Evolutionary conservation across 2,113 vertebrate genomes (phyloP), one percentile per base, ranked within the genome.

Genomic region (Maccullochella peelii): DNA sequence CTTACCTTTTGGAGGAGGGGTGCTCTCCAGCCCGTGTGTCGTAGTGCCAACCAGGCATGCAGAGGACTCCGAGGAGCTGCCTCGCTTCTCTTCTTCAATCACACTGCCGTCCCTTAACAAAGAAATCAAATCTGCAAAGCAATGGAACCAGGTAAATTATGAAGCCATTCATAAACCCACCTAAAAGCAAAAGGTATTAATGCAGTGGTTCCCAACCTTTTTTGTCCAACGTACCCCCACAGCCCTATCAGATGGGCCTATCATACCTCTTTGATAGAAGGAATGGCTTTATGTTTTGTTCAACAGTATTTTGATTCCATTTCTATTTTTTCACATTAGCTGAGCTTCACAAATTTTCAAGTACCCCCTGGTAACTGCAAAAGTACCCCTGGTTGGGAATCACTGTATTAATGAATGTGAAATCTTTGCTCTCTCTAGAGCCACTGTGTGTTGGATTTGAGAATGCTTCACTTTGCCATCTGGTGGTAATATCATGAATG

Each of bases 31-130:
- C 36, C 90, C 93, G 14, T 94, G 95, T 16, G 98, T 99, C 14
- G 98, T 99, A 1, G 98, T 99, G 88, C 98, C 98, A 5, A 98
- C 98, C 58, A 93, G 62, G 10, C 98, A 99, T 8, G 95, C 86
- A 1, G 98, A 99, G 0, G 98, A 98, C 16, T 90, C 95, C 0
- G 98, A 97, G 0, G 98, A 98, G 77, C 85, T 95, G 20, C 95
- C 95, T 68, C 84, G 95, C 76, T 93, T 97, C 86, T 94, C 97
- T 74, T 95, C 93, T 40, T 96, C 96, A 77, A 94, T 95, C 61
- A 97, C 88, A 2, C 96, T 96, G 42, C 93, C 87, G 3, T 95
- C 86, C 75, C 95, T 96, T 0, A 94, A 6, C 23, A 91, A 42
- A 1, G 94, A 92, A 12, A 94, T 94, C 85, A 93, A 38, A 86